Evolutionary conservation across 2,888 invertebrate species (phyloP).

Genomic region (Endotricha flammealis): DNA sequence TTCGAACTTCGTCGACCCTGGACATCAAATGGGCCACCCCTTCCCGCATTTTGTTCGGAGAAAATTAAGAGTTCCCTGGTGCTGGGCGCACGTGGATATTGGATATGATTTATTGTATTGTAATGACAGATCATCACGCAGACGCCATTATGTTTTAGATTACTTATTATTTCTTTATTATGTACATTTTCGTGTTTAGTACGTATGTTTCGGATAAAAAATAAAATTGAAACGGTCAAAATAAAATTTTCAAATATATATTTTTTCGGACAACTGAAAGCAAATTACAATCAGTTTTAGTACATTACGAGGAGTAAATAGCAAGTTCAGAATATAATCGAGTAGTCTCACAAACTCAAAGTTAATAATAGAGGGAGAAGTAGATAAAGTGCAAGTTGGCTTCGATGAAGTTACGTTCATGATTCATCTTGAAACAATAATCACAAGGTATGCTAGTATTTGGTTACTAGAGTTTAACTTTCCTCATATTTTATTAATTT

Average conservation of each 20-base stretch:
- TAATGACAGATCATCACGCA: background rate
- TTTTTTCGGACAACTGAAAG: too few relatives aligned
- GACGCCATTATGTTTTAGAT: too few relatives aligned
- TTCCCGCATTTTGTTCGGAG: slow-evolving; percentile 61
- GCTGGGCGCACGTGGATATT: slow-evolving; percentile 32
- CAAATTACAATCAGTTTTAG: too few relatives aligned
- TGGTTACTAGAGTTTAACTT: background rate
- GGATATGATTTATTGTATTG: slow-evolving; percentile 13
- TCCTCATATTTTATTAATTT: too few relatives aligned
- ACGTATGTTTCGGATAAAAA: too few relatives aligned
- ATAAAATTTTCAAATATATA: too few relatives aligned
- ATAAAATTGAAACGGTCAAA: too few relatives aligned
- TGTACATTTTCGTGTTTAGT: too few relatives aligned
- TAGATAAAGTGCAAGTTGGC: slow-evolving; percentile 35
- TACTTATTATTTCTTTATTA: too few relatives aligned
- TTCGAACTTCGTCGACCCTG: slow-evolving; percentile 73
- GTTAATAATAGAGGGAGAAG: slow-evolving; percentile 7
- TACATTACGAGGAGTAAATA: too few relatives aligned
- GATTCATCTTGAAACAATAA: slow-evolving; percentile 28
- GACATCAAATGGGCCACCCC: slow-evolving; percentile 73
- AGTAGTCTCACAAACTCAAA: too few relatives aligned
- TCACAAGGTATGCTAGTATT: slow-evolving; percentile 1
- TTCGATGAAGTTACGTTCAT: slow-evolving; percentile 33
- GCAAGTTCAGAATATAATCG: too few relatives aligned
- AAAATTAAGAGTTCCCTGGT: slow-evolving; percentile 70